phyloP scores from a whole-genome alignment of 2,888 invertebrate genomes.

The Drosophila nr. medialis region DNA sequence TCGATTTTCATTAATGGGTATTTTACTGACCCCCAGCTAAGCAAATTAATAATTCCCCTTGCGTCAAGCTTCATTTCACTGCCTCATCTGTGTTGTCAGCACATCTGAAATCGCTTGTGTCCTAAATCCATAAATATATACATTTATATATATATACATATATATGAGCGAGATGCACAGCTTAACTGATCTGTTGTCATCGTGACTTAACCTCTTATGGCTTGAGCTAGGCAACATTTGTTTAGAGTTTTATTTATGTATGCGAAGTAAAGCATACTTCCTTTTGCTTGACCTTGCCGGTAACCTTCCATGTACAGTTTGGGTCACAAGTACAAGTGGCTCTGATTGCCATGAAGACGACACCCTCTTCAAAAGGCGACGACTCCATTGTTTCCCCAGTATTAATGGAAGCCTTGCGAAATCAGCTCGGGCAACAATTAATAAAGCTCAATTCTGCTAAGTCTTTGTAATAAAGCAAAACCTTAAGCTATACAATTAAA shows the following conservation, averaged over 20 bases:
- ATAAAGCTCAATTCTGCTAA: slow-evolving; percentile 70
- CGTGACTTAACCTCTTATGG: slow-evolving; percentile 52
- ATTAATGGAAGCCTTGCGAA: slow-evolving; percentile 19
- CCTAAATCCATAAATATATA: neutral
- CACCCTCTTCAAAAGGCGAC: slow-evolving; percentile 48
- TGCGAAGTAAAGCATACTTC: slow-evolving; percentile 3
- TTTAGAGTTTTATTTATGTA: neutral
- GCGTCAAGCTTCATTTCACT: neutral
- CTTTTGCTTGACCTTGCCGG: slow-evolving; percentile 51
- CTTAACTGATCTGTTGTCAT: slow-evolving; percentile 60
- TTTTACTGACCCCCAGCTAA: neutral
- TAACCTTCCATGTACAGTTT: slow-evolving; percentile 41
- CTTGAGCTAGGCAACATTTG: slow-evolving; percentile 27
- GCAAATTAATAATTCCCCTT: neutral
- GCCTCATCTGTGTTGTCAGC: slow-evolving; percentile 23
- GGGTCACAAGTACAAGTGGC: slow-evolving; percentile 35
- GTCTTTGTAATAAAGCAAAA: slow-evolving; percentile 70
- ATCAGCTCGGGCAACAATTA: slow-evolving; percentile 59
- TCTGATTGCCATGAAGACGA: slow-evolving; percentile 12
- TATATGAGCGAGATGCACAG: slow-evolving; percentile 15
- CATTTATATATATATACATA: neutral
- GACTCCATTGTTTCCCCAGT: slow-evolving; percentile 8
- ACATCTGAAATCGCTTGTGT: neutral
- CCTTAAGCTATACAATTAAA: slow-evolving; percentile 76
- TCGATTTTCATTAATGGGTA: neutral